Conservation (phyloP, 2,797 vertebrate species). For the Rhinichthys osculus region DNA sequence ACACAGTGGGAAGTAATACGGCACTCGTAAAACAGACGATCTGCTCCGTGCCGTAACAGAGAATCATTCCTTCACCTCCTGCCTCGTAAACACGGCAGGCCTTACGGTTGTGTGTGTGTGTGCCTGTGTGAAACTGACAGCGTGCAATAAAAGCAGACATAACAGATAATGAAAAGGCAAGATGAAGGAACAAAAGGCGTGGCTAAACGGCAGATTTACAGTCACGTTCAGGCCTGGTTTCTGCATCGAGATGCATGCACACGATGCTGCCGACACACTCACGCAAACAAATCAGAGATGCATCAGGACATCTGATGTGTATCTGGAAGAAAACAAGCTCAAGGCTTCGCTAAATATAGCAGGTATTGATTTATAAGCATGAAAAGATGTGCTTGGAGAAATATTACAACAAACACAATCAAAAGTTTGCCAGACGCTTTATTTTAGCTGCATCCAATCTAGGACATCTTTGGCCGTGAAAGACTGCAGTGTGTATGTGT, state of each 20-base stretch:
- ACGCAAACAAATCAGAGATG: constrained; percentile 9
- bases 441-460: neutral
- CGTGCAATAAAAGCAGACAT: constrained; percentile 22
- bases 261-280: neutral
- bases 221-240: neutral
- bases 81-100: constrained; percentile 25
- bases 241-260: neutral
- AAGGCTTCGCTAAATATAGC: constrained; percentile 29
- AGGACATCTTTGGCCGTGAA: neutral
- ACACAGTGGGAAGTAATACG: constrained; percentile 30
- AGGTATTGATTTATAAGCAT: constrained; percentile 35
- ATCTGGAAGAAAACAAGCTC: neutral
- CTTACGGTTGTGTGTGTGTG: neutral
- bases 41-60: neutral
- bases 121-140: constrained; percentile 7
- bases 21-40: constrained; percentile 43
- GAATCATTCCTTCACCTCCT: constrained; percentile 20
- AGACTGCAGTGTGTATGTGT: neutral
- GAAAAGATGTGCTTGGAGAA: constrained; percentile 17
- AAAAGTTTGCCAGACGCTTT: neutral
- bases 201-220: constrained; percentile 11
- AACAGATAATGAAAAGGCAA: constrained; percentile 32
- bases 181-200: neutral
- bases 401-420: constrained; percentile 6
- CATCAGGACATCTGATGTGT: neutral